Conservation (phyloP, 1,140 invertebrate genomes). For the Lerema accius region DNA sequence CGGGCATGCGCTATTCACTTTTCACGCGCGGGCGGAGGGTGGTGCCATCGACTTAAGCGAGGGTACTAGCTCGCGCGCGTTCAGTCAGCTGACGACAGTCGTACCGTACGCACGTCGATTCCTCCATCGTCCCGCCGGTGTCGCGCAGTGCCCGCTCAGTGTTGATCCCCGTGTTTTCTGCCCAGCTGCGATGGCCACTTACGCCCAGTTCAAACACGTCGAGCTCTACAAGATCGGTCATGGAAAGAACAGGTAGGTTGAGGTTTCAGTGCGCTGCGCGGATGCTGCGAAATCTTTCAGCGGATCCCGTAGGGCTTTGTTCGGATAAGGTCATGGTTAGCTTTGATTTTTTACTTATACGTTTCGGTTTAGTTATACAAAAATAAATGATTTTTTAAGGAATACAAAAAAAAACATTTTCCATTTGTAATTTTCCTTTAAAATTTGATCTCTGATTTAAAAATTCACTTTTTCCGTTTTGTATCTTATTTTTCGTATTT, state of each 20-base stretch:
- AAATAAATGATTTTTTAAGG: too few species aligned
- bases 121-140: constrained; percentile 40
- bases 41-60: constrained; percentile 76
- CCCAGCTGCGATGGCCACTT: constrained; percentile 84
- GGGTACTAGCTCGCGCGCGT: constrained; percentile 69
- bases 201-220: constrained; percentile 87
- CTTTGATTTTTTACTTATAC: constrained; percentile 4
- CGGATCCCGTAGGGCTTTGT: constrained; percentile 35
- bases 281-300: constrained; percentile 46
- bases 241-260: constrained; percentile 86
- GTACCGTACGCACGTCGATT: constrained; percentile 49
- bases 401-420: too few species aligned
- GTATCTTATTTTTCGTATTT: too few species aligned
- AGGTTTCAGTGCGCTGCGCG: constrained; percentile 38
- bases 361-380: too few species aligned
- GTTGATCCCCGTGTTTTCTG: constrained; percentile 56
- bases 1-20: constrained; percentile 69
- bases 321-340: constrained; percentile 51
- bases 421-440: too few species aligned
- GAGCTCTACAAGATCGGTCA: constrained; percentile 88
- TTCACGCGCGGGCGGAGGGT: constrained; percentile 75
- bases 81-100: constrained; percentile 76
- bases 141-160: constrained; percentile 66
- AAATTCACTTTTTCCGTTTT: not conserved
- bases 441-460: too few species aligned